Percentiles rank a stretch among this genome's conserved stretches.
These are phyloP conservation scores for Parelbella ahira DNA, from an alignment of 2,888 invertebrate genomes.

Conservation along the genomic window DNA sequence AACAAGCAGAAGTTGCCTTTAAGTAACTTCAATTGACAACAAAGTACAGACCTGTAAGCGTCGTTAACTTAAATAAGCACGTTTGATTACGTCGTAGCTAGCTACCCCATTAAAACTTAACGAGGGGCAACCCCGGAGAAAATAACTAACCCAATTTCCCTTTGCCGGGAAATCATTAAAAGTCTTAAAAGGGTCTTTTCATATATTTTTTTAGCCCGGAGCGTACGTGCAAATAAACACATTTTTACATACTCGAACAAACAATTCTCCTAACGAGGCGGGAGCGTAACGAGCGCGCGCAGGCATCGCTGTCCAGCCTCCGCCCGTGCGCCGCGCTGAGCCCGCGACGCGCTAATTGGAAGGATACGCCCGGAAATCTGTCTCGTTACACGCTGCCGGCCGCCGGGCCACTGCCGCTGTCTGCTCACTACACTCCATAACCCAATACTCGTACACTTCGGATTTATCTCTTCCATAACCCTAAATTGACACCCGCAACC, in stretches of 20 bases:
- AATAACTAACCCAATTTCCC: slow-evolving; percentile 81
- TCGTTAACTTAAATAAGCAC: slow-evolving; percentile 79
- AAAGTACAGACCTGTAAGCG: slow-evolving; percentile 68
- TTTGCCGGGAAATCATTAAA: slow-evolving; percentile 81
- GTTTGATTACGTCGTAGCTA: slow-evolving; percentile 78
- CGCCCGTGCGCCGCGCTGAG: slow-evolving; percentile 35
- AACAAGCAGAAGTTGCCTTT: slow-evolving; percentile 41
- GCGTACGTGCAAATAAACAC: slow-evolving; percentile 81
- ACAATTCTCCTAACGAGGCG: slow-evolving; percentile 79
- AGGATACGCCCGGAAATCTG: slow-evolving; percentile 69
- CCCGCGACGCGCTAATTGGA: slow-evolving; percentile 68
- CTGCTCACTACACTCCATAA: neutral
- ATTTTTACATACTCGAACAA: slow-evolving; percentile 81
- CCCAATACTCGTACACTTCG: slow-evolving; percentile 39
- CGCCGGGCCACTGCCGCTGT: slow-evolving; percentile 11
- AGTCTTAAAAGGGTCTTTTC: slow-evolving; percentile 81
- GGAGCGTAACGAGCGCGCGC: slow-evolving; percentile 67
- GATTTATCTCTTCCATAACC: slow-evolving; percentile 64
- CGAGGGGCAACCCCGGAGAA: slow-evolving; percentile 79
- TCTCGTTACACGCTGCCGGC: slow-evolving; percentile 62
- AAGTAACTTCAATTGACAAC: slow-evolving; percentile 64
- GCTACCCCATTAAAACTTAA: slow-evolving; percentile 81
- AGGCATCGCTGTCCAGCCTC: slow-evolving; percentile 38
- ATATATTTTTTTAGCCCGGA: slow-evolving; percentile 74
- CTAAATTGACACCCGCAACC: slow-evolving; percentile 55